A percentile compares a stretch with the other conserved stretches of the same genome.
Conservation (phyloP, 2,888 invertebrate genomes). For the Lingula anatina region DNA sequence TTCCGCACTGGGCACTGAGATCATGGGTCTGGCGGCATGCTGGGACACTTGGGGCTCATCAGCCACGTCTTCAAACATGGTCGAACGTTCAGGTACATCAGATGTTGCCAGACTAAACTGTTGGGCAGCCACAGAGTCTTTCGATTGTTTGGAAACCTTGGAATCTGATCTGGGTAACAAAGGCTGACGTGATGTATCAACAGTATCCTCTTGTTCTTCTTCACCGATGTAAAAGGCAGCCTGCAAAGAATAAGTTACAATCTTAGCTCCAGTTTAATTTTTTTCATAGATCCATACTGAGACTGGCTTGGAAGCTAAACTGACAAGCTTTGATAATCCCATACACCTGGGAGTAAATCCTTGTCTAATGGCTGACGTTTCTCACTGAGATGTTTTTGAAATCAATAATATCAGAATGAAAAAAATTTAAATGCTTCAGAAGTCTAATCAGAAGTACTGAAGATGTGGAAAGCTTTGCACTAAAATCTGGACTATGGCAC, state of each 20-base stretch:
- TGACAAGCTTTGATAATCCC: too few species aligned
- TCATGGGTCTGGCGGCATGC: slow-evolving; percentile 1
- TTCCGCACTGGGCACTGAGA: neutral
- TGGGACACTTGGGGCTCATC: slow-evolving; percentile 11
- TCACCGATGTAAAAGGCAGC: slow-evolving; percentile 17
- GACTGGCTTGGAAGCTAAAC: too few species aligned
- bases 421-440: too few species aligned
- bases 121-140: slow-evolving; percentile 9
- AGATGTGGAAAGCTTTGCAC: too few species aligned
- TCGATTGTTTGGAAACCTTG: too few species aligned
- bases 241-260: slow-evolving; percentile 25
- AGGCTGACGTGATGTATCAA: neutral
- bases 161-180: neutral
- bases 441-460: too few species aligned
- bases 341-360: too few species aligned
- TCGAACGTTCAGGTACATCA: slow-evolving; percentile 8
- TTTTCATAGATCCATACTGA: neutral
- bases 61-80: slow-evolving; percentile 9
- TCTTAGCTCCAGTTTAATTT: neutral
- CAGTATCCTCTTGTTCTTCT: slow-evolving; percentile 4
- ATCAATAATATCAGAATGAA: too few species aligned
- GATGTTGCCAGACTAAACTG: slow-evolving; percentile 10
- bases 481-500: too few species aligned
- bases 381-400: too few species aligned
- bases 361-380: too few species aligned